Conservation (phyloP, 37 sponge, comb jelly and placozoan species). For the Crambe crambe region DNA sequence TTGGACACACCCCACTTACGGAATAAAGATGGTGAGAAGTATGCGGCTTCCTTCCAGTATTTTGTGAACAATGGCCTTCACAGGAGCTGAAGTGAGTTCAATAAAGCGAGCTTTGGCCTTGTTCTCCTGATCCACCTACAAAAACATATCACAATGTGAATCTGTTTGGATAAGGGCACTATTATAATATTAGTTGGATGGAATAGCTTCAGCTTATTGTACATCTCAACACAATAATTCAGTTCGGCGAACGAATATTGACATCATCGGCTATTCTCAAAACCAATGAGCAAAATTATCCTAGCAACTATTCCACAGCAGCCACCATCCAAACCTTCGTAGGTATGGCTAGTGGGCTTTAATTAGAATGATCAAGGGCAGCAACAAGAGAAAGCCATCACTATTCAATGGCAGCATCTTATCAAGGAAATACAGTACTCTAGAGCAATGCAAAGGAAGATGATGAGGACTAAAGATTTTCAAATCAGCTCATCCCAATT, state of each 20-base stretch:
- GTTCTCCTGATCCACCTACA: not conserved
- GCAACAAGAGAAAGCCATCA: not conserved
- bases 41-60: not conserved
- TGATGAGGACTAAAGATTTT: too few relatives aligned
- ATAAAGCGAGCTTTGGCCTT: conserved; percentile 11
- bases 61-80: conserved; percentile 1
- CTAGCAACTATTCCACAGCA: not conserved
- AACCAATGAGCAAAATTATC: too few relatives aligned
- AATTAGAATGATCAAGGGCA: not conserved
- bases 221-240: conserved; percentile 6
- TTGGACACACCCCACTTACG: not conserved
- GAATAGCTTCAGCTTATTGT: conserved; percentile 5
- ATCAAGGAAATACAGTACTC: too few relatives aligned
- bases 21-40: not conserved
- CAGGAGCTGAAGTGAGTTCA: not conserved
- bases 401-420: too few relatives aligned
- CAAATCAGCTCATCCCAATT: too few relatives aligned
- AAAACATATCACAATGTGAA: not conserved
- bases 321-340: not conserved
- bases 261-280: conserved; percentile 1
- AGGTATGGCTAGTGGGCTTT: not conserved
- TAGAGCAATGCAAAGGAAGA: too few relatives aligned
- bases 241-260: conserved; percentile 19
- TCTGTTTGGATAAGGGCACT: too few relatives aligned
- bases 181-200: too few relatives aligned